Evolutionary conservation across 1,140 invertebrate genomes (phyloP).

Genomic region (Archegozetes longisetosus): DNA sequence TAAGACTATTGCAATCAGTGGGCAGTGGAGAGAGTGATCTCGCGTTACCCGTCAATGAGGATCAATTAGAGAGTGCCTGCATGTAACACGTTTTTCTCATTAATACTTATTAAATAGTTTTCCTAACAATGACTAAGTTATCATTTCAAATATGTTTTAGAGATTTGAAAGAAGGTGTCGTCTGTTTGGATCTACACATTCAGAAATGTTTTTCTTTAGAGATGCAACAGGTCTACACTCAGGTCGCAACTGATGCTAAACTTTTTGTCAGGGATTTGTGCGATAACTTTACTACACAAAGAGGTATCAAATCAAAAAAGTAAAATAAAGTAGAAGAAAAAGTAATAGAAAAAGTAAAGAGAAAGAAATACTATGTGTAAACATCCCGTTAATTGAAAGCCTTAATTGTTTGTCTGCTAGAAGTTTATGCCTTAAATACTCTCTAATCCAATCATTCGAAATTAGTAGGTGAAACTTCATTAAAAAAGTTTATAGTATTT

Average conservation of each 20-base stretch:
- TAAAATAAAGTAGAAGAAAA: too few species aligned
- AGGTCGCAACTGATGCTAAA: constrained; percentile 18
- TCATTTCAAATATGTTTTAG: background rate
- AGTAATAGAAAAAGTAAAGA: too few species aligned
- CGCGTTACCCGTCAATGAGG: background rate
- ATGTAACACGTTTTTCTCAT: background rate
- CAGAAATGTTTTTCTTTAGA: constrained; percentile 16
- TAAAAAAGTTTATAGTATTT: too few species aligned
- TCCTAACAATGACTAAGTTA: background rate
- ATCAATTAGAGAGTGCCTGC: background rate
- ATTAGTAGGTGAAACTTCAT: too few species aligned
- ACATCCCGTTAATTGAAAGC: too few species aligned
- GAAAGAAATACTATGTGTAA: too few species aligned
- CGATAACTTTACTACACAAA: constrained; percentile 2
- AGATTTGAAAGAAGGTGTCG: constrained; percentile 15
- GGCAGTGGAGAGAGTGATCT: background rate
- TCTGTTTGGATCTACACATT: constrained; percentile 17
- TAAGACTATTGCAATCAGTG: background rate
- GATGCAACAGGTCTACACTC: constrained; percentile 18
- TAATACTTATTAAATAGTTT: too few species aligned
- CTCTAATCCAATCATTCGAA: too few species aligned
- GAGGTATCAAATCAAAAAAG: too few species aligned
- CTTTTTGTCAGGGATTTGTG: constrained; percentile 17
- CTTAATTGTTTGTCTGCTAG: too few species aligned
- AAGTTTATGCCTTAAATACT: too few species aligned